Evolutionary conservation across 2,888 invertebrate genomes (phyloP).

Genomic region (Aradus depressus): DNA sequence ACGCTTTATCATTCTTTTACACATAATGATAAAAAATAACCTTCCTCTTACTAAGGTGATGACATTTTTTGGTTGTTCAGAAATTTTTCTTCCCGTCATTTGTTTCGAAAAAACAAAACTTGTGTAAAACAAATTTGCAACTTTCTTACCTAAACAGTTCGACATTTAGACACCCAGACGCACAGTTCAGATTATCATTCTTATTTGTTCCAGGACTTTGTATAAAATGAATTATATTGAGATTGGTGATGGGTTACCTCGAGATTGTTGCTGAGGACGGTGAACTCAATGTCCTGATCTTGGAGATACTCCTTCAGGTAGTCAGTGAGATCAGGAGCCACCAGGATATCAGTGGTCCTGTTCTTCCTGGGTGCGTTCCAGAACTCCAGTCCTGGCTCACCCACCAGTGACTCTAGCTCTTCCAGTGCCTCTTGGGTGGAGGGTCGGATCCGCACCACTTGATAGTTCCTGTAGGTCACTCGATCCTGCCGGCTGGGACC

Average conservation of each 20-base stretch:
- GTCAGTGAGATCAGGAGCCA: constrained; percentile 52
- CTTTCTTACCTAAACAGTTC: too few relatives aligned
- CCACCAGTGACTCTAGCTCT: constrained; percentile 41
- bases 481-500: background rate
- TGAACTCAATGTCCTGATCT: constrained; percentile 50
- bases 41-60: too few relatives aligned
- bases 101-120: too few relatives aligned
- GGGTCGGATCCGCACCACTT: constrained; percentile 28
- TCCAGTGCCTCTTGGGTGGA: constrained; percentile 34
- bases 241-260: constrained; percentile 41
- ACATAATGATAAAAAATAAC: too few relatives aligned
- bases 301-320: constrained; percentile 50
- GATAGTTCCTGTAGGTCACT: constrained; percentile 25
- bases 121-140: too few relatives aligned
- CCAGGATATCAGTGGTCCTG: constrained; percentile 55
- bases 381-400: constrained; percentile 46
- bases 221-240: too few relatives aligned
- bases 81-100: too few relatives aligned
- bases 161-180: too few relatives aligned
- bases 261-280: constrained; percentile 58
- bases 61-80: too few relatives aligned
- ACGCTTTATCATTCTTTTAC: too few relatives aligned
- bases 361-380: constrained; percentile 46
- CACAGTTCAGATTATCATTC: too few relatives aligned
- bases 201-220: too few relatives aligned